Conservation (phyloP, 2,113 vertebrate species). For the Gyps fulvus region DNA sequence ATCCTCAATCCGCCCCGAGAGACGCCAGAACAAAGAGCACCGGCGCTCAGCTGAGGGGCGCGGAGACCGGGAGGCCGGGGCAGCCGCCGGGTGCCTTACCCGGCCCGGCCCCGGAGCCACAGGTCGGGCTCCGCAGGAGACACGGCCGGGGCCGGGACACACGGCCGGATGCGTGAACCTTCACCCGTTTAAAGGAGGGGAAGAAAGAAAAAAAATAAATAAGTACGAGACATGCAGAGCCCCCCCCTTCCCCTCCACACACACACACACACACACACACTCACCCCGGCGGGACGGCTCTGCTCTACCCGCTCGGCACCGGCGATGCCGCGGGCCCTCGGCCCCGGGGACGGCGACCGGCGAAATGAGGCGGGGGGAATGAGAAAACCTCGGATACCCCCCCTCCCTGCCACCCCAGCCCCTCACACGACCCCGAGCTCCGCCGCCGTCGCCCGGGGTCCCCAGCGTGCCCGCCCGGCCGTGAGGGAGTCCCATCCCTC, state of each 20-base stretch:
- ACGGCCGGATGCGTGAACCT: constrained; percentile 51
- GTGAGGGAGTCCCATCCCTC: background rate
- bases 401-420: background rate
- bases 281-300: background rate
- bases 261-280: no score
- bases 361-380: no score
- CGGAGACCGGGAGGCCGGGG: background rate
- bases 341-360: no score
- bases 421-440: background rate
- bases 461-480: background rate
- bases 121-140: background rate
- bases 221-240: background rate
- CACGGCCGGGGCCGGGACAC: background rate
- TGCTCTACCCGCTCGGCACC: background rate
- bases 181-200: constrained; percentile 24
- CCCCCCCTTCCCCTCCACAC: no score
- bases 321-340: background rate
- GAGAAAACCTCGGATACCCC: background rate
- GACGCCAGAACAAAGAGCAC: background rate
- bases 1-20: fast-evolving
- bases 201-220: background rate
- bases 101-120: background rate
- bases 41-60: fast-evolving
- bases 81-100: background rate
- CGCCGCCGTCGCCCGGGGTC: background rate